Base-by-base conservation (phyloP, 2,888 invertebrate species). In the Drosophila antonietae region DNA sequence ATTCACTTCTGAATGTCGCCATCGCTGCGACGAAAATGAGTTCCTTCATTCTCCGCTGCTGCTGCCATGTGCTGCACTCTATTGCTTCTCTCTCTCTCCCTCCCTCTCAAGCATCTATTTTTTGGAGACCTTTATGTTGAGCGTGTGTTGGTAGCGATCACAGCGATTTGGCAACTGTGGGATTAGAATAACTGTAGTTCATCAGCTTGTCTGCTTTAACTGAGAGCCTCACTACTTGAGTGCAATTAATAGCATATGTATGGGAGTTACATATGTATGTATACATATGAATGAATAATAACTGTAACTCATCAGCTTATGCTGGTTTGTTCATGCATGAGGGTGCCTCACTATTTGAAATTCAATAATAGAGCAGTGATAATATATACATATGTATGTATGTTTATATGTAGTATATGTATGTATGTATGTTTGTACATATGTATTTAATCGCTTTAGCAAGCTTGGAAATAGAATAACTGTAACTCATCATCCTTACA, bases 1-100 rank as follows among this genome's bases (percentile, higher is more conserved):
- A 89, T 75, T 90, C 88, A 68, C 85, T 86, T 90, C 90, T 91
- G 87, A 91, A 73, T 83, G 86, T 79, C 77, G 81, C 86, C 90
- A 89, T 89, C 73, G 86, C 73, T 79, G 23, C 47, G 59, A 65
- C 69, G 73, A 77, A 85, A 88, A 66, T 88, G 88, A 81, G n/a
- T 39, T 66, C 59, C 63, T 8, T 52, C 31, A 18, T 56, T 68
- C 31, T 6, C 41, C 31, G 49, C 49, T 51, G 49, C 49, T n/a
- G 37, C 41, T 39, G 37, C 18, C 56, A 44, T 55, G 15, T 53
- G 23, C 53, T 49, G 51, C 18, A n/a, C 18, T 51, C 18, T 1
- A 33, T 18, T 18, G 12, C 4, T 6, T 33, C 51, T 14, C 33
- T 2, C 33, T 1, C 14, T 51, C 51, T 20, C 20, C 6, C 51